Conservation (phyloP, 2,797 vertebrate species). For the Pipistrellus pygmaeus region DNA sequence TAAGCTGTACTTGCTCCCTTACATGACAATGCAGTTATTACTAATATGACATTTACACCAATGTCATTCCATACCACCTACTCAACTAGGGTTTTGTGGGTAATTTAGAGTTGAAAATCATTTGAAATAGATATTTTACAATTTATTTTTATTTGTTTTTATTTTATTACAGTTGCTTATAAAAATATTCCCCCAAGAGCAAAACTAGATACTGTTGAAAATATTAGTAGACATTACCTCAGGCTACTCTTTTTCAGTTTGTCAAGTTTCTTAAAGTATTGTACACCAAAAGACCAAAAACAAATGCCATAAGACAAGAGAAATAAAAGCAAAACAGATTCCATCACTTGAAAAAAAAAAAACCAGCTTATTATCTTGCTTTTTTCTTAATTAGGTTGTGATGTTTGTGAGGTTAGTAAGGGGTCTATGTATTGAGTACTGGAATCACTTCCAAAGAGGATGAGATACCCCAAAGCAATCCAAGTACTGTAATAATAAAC, state of each 20-base stretch:
- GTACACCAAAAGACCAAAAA: not conserved
- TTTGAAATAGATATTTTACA: not conserved
- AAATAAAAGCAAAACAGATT: not conserved
- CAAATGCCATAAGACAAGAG: not conserved
- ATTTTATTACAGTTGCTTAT: not conserved
- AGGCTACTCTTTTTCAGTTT: not conserved
- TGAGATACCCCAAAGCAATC: conserved; percentile 67
- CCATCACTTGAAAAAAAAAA: conserved; percentile 57
- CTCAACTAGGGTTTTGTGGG: not conserved
- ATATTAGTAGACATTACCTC: not conserved
- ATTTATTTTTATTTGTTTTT: not conserved
- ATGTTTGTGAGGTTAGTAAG: not conserved
- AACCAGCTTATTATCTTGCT: conserved; percentile 15
- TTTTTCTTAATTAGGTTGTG: conserved; percentile 76
- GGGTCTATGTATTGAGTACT: conserved; percentile 52
- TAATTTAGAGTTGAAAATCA: not conserved
- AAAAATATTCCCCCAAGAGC: not conserved
- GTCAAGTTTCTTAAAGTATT: not conserved
- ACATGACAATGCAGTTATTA: not conserved
- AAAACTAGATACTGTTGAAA: not conserved
- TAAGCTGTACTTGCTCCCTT: not conserved
- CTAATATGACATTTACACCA: not conserved
- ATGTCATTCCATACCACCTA: not conserved
- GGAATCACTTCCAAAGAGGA: conserved; percentile 73
- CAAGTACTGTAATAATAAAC: conserved; percentile 78